Base-by-base conservation (phyloP, 2,113 vertebrate species). In the Oceanodroma tethys region DNA sequence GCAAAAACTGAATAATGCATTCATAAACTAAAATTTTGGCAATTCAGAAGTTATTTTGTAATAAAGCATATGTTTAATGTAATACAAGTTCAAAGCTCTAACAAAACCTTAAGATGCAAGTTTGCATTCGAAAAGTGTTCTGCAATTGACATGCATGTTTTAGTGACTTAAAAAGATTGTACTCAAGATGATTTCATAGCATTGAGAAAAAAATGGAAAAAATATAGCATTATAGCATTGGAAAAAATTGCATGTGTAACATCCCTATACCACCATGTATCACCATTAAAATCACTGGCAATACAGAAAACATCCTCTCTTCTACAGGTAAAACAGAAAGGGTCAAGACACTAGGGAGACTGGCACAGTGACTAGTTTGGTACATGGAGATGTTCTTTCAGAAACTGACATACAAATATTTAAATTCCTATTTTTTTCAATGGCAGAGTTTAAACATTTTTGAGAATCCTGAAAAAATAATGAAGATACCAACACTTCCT, bases 391-490 rank as follows among this genome's bases (percentile, higher is more conserved):
- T 38, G 48, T 7, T 90, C 43, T 60, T 95, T 76, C 48, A 60
- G 29, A 71, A 90, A 70, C 19, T 32, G 38, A 50, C 14, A 52
- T 36, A 65, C 6, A 79, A 87, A 80, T 85, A 48, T 29, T 92
- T 66, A 68, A 81, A 73, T 4, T 79, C 29, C 4, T 47, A 60
- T 81, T 79, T 88, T 68, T 68, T 93, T 45, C 34, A 89, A 48
- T 53, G 42, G 14, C 18, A 81, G 42, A 72, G 30, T 42, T 87
- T 70, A 84, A 91, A 83, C 17, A 52, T 80, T 90, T 96, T 91
- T 94, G 48, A 74, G 52, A 71, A 76, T 38, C 34, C 74, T 60
- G 53, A 95, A 91, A 82, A 94, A 92, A 86, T 70, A 95, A 91
- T 16, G 29, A 83, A 60, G 47, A 58, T 80, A 48, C 2, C 20